Evolutionary conservation across 2,797 vertebrate genomes (phyloP), one percentile per base, ranked within the genome.

Genomic region (Toxotes lorentzi): DNA sequence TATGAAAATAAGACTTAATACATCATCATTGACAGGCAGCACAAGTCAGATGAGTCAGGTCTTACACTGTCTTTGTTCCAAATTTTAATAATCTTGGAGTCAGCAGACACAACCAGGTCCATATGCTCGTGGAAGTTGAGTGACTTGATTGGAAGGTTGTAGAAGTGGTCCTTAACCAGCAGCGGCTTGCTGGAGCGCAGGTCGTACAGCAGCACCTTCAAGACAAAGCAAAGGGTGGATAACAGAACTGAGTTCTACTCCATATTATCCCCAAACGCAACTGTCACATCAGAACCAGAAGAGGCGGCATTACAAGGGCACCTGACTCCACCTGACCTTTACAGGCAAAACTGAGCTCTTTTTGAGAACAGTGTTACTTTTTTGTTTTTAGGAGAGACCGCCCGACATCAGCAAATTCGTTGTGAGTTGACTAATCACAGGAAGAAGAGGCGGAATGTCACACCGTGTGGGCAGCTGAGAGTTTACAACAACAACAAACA

Each of bases 61-160:
- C 90, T 91, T 95, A 99, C 98, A 0, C 93, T 97, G 85, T 98
- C 95, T 94, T 95, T 98, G 91, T 97, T 97, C 98, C 98, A 99
- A 87, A 99, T 95, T 92, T 99, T 99, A 84, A 99, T 95, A 76
- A 99, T 99, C 89, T 98, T 96, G 32, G 97, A 96, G 91, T 99
- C 98, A 0, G 97, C 94, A 3, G 98, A 99, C 83, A 99, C 89
- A 69, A 99, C 94, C 79, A 99, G 94, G 88, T 98, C 97, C 89
- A 98, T 84, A 0, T 94, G 94, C 27, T 87, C 65, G 7, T 99
- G 97, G 93, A 99, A 99, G 90, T 96, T 95, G 73, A 99, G 53
- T 0, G 97, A 97, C 84, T 96, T 97, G 86, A 99, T 98, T 17
- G 98, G 97, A 58, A 99, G 91, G 40, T 96, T 97, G 59, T 99